Conservation (phyloP, 1,140 invertebrate species). For the Idris sp. region DNA sequence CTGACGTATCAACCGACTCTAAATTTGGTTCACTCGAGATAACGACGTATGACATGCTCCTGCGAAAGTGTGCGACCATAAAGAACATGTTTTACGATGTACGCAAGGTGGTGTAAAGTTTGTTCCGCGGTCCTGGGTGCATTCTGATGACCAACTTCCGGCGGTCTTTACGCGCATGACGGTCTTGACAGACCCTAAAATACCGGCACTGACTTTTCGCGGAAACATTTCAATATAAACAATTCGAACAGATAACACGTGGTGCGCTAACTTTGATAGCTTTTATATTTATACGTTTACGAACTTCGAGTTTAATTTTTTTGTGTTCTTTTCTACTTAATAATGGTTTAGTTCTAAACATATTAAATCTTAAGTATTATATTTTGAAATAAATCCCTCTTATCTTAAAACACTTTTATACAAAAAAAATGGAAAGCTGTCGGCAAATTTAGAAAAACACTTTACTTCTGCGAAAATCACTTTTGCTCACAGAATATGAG, state of each 20-base stretch:
- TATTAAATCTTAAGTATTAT: too few species aligned
- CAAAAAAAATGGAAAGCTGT: too few species aligned
- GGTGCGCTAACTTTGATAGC: constrained; percentile 21
- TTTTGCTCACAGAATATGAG: too few species aligned
- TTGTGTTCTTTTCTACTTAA: too few species aligned
- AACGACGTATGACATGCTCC: constrained; percentile 44
- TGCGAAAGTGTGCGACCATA: constrained; percentile 46
- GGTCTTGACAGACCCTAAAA: constrained; percentile 22
- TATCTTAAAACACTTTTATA: too few species aligned
- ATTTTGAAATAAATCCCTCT: too few species aligned
- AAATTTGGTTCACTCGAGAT: constrained; percentile 68
- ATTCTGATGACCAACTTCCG: constrained; percentile 17
- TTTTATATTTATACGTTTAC: constrained; percentile 23
- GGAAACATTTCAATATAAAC: constrained; percentile 27
- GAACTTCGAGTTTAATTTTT: too few species aligned
- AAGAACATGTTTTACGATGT: constrained; percentile 24
- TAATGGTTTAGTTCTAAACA: too few species aligned
- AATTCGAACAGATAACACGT: constrained; percentile 21
- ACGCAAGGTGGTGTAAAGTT: constrained; percentile 1
- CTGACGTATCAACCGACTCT: constrained; percentile 61
- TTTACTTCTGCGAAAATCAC: too few species aligned
- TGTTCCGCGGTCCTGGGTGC: constrained; percentile 10
- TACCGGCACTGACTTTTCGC: constrained; percentile 24
- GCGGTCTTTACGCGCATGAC: constrained; percentile 2
- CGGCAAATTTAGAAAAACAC: too few species aligned